phyloP scores from a whole-genome alignment of 2,797 vertebrate species.

The Sciurus carolinensis region DNA sequence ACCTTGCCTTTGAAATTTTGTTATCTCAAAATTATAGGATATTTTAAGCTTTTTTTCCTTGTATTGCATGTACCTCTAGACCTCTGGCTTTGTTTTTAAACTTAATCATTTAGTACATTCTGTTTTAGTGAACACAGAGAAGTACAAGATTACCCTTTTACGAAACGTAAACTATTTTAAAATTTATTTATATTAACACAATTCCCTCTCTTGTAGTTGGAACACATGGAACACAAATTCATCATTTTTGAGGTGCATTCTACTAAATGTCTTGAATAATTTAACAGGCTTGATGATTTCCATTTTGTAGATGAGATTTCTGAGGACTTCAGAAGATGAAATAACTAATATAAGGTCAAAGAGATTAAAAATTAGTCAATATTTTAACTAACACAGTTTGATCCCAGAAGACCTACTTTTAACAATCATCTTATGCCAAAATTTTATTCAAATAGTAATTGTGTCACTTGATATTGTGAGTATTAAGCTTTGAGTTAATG shows the following conservation, averaged over 20 bases:
- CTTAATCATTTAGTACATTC: background rate
- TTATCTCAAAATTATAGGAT: background rate
- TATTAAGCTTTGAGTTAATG: background rate
- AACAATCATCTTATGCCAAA: background rate
- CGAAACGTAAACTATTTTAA: background rate
- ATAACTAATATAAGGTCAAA: background rate
- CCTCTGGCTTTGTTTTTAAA: background rate
- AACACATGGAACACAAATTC: background rate
- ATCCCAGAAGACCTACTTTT: background rate
- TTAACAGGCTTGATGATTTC: background rate
- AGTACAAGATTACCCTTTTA: background rate
- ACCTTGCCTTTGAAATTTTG: background rate
- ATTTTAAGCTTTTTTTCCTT: background rate
- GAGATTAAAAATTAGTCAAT: background rate
- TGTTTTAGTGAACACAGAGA: background rate
- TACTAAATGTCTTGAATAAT: background rate
- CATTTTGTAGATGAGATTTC: conserved; percentile 14
- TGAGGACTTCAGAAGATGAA: background rate
- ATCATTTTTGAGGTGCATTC: background rate
- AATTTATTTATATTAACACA: background rate
- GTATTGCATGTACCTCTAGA: background rate
- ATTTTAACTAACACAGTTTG: background rate
- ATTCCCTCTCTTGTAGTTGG: background rate
- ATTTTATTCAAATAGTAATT: background rate
- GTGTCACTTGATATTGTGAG: background rate